Conservation (phyloP, 2,888 invertebrate genomes). For the Ashinkailepas kermadecensis region DNA sequence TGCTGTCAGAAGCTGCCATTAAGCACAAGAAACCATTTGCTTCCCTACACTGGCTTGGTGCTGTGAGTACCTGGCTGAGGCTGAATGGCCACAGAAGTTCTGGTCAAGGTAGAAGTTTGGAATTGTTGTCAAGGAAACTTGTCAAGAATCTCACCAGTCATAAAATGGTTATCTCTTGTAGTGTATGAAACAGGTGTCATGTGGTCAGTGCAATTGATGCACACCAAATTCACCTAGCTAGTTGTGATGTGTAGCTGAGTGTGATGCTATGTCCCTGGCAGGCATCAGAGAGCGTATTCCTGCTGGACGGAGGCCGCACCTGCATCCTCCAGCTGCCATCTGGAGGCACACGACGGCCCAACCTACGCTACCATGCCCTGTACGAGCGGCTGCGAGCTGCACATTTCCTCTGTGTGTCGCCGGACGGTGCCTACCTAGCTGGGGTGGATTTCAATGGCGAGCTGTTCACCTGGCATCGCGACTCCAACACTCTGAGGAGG, state of each 20-base stretch:
- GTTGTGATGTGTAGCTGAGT: background rate
- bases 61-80: background rate
- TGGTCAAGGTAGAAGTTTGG: background rate
- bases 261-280: background rate
- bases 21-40: slow-evolving; percentile 4
- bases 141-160: background rate
- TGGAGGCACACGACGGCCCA: background rate
- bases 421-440: background rate
- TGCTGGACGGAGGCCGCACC: background rate
- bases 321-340: slow-evolving; percentile 11
- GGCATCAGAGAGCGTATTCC: background rate
- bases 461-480: background rate
- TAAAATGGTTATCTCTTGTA: background rate
- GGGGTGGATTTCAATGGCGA: background rate
- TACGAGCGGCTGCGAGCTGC: background rate
- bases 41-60: background rate
- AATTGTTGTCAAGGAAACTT: background rate
- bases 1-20: background rate
- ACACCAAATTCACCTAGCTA: background rate
- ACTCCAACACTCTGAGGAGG: background rate
- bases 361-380: background rate
- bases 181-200: background rate
- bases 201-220: background rate
- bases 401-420: background rate
- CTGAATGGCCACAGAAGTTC: too few relatives aligned